Base-by-base conservation (phyloP, 2,797 vertebrate species). In the Phoxinus dragarum region DNA sequence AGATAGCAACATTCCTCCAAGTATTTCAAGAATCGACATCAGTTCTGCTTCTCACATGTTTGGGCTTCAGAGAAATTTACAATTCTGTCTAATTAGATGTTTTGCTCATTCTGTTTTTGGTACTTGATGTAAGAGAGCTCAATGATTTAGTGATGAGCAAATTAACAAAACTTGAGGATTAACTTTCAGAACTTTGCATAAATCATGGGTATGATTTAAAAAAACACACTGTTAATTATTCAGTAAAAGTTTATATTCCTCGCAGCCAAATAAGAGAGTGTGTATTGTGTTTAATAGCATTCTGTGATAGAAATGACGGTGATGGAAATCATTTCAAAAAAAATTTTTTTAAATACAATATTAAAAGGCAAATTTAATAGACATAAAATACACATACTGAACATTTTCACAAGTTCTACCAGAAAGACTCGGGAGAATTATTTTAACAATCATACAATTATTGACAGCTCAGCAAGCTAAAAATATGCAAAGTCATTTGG, bases 71-170 rank as follows among this genome's bases (percentile, higher is more conserved):
- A 78, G 23, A 78, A 27, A 27, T 61, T 42, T 54, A 78, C 11
- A 59, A 42, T 27, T 78, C 9, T 78, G 36, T n/a, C 49, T 71
- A 81, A 71, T 69, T 81, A 52, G 36, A 23, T 59, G 67, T 81
- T 81, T 78, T 61, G 75, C 36, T 61, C 23, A 5, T 27, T 56
- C 31, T 54, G 21, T 81, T 68, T 80, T 42, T 61, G 21, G 12
- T 42, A 14, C 19, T 47, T 31, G 14, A 68, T 80, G 61, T 23
- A 36, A 80, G 42, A 54, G 16, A 40, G n/a, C 49, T 71, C 31
- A 27, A 4, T 81, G 8, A 42, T 69, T 71, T 71, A 49, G 17
- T 66, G 1, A 72, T 71, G 67, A 31, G 36, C 40, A 47, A 47
- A 79, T 44, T 21, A 79, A 27, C 6, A 21, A 64, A 80, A 80